Evolutionary conservation across 2,888 invertebrate species (phyloP).

Genomic region (Sarcophaga subvicina): DNA sequence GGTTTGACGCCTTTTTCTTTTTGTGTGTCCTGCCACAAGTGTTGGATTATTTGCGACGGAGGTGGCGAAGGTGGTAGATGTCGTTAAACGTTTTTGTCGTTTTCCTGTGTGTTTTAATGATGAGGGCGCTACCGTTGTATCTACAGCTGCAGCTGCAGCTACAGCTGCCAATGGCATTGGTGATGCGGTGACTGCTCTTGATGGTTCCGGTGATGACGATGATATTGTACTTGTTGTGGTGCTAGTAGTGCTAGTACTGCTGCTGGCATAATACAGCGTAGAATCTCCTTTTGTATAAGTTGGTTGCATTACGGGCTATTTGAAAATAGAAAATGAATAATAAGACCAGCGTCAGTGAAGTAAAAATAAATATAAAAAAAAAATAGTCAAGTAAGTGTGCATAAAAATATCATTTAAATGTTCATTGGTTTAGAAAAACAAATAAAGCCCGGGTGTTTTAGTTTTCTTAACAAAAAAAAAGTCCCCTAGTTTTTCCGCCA

Average conservation of each 20-base stretch:
- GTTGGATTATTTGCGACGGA: not conserved
- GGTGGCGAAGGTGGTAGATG: constrained; percentile 32
- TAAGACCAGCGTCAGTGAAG: not conserved
- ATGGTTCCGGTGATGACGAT: constrained; percentile 61
- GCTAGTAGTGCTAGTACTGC: constrained; percentile 75
- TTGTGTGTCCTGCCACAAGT: constrained; percentile 27
- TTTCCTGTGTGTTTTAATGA: constrained; percentile 49
- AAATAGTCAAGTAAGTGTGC: not conserved
- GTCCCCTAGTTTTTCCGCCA: not conserved
- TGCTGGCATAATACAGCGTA: constrained; percentile 81
- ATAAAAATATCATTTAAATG: constrained; percentile 26
- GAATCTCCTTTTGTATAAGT: constrained; percentile 81
- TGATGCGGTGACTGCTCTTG: constrained; percentile 72
- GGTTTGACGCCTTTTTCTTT: not conserved
- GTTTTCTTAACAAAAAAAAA: not conserved
- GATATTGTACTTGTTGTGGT: constrained; percentile 71
- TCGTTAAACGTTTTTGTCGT: constrained; percentile 31
- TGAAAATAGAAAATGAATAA: constrained; percentile 53
- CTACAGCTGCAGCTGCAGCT: not conserved
- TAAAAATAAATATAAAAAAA: not conserved
- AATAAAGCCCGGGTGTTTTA: not conserved
- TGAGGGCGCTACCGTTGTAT: not conserved
- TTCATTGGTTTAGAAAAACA: constrained; percentile 44
- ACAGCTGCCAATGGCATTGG: constrained; percentile 84
- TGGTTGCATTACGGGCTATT: constrained; percentile 76